A percentile compares a stretch with the other conserved stretches of the same genome.
phyloP scores from a whole-genome alignment of 2,797 vertebrate genomes.

The Bradypodion pumilum region DNA sequence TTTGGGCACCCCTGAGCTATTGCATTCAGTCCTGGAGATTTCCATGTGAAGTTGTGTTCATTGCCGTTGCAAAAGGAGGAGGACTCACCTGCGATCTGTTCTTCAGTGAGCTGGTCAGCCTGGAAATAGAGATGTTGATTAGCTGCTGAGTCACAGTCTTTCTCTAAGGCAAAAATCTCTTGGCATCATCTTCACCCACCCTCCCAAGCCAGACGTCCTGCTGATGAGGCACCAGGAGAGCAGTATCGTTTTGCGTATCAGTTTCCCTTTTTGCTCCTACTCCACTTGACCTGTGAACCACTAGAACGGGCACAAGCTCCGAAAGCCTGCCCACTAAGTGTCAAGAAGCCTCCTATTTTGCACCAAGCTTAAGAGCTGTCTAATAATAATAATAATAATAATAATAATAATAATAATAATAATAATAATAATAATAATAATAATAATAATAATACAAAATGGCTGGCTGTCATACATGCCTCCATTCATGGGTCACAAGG shows the following conservation, averaged over 20 bases:
- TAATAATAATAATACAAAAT: no score
- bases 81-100: conserved; percentile 91
- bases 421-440: no score
- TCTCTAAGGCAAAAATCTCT: background rate
- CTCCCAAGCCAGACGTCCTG: background rate
- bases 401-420: no score
- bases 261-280: background rate
- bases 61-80: accelerated
- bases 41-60: no score
- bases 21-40: no score
- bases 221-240: background rate
- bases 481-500: background rate
- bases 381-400: background rate
- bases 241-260: background rate
- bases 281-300: background rate
- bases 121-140: conserved; percentile 62
- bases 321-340: background rate
- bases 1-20: no score
- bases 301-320: no score
- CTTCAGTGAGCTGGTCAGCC: conserved; percentile 92
- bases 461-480: background rate
- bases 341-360: no score
- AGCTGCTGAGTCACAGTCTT: background rate
- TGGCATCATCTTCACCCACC: background rate
- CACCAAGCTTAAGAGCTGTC: no score